Base-by-base conservation (phyloP, 2,113 vertebrate species). In the Pollachius pollachius region DNA sequence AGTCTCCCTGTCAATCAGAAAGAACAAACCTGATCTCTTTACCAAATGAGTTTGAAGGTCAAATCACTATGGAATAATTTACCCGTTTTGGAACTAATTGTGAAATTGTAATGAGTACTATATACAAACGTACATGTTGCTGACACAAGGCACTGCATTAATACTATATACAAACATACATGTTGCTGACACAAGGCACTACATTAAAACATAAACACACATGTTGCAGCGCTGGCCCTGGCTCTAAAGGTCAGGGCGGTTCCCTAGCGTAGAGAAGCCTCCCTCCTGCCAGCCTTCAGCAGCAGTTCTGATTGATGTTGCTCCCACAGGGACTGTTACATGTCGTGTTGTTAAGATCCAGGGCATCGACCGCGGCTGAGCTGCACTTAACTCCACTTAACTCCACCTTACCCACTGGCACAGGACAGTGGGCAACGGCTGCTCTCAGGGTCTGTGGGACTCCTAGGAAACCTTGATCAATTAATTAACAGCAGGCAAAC, bases 291-390 rank as follows among this genome's bases (percentile, higher is more conserved):
- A 79, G 75, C 76, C 84, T 84, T 89, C 84, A 79, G 83, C 87
- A 89, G 90, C 82, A 73, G 82, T 78, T 88, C 89, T 89, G 91
- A 90, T 87, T 89, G 90, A 92, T 89, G 89, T 89, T 88, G 84
- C 72, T 75, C 73, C 59, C 59, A 4, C 30, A 52, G 73, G 87
- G 88, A 89, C 91, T 88, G 90, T 91, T 88, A 84, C 87, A 90
- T 91, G 84, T 88, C 82, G 72, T 87, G 72, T 85, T 80, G 76
- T 79, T 80, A 67, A 77, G 41, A 56, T 13, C 18, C 57, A 52
- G 30, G 4, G 30, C 30, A 34, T 34, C 1, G 30, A 34, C 4
- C 4, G 30, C 30, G 6, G 30, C 30, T 34, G 4, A 34, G 17
- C 8, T 57, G 0, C 30, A 58, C 57, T 17, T 58, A 1, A 58